phyloP scores from a whole-genome alignment of 2,888 invertebrate genomes.

The Merodon equestris region DNA sequence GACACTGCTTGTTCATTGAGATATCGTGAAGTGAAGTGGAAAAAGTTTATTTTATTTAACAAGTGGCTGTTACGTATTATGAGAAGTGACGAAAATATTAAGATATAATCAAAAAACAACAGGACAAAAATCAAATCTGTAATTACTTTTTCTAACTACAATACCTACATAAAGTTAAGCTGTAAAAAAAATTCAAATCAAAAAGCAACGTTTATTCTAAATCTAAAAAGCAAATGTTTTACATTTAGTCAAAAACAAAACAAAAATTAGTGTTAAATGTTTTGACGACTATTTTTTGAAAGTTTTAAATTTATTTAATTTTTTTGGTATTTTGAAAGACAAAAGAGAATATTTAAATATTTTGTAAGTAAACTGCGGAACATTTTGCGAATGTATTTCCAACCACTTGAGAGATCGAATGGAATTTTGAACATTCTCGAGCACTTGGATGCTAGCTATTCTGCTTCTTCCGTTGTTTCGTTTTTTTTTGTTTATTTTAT shows the following conservation, averaged over 20 bases:
- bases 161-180: conserved; percentile 26
- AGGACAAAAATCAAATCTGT: conserved; percentile 12
- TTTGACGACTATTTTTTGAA: conserved; percentile 20
- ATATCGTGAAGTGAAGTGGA: conserved; percentile 1
- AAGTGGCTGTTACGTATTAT: conserved; percentile 50
- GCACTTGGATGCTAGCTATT: background rate
- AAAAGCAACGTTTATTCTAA: conserved; percentile 64
- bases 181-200: conserved; percentile 54
- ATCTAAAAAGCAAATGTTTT: conserved; percentile 34
- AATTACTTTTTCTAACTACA: no score
- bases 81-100: conserved; percentile 7
- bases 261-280: conserved; percentile 27
- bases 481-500: conserved; percentile 3
- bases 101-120: conserved; percentile 18
- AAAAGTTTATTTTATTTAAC: conserved; percentile 14
- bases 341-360: conserved; percentile 17
- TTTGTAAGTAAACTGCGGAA: conserved; percentile 32
- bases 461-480: background rate
- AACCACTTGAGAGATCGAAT: conserved; percentile 46
- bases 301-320: conserved; percentile 16
- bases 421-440: background rate
- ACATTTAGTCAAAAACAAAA: conserved; percentile 1
- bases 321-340: conserved; percentile 10
- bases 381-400: conserved; percentile 25
- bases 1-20: conserved; percentile 53